Conservation (phyloP, 53 echinoderm and acorn worm genomes). For the Paracentrotus lividus region DNA sequence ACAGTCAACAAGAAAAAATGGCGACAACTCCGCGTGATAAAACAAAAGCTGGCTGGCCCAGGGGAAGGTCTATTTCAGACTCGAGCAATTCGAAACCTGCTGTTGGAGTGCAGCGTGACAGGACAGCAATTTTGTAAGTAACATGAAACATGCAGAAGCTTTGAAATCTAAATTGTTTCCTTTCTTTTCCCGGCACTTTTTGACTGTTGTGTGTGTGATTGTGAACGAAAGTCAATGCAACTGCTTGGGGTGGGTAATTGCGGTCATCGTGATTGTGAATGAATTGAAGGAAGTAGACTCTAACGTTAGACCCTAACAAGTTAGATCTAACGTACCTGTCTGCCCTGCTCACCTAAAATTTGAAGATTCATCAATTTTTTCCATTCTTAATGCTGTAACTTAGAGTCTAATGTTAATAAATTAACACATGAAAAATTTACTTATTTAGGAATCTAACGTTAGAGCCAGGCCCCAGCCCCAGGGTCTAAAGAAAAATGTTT, state of each 20-base stretch:
- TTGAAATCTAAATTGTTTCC: not conserved
- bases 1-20: slow-evolving; percentile 51
- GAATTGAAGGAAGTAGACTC: too few species aligned
- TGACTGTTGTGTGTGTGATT: not conserved
- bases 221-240: not conserved
- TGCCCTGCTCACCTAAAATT: too few species aligned
- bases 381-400: too few species aligned
- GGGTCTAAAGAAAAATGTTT: too few species aligned
- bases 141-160: not conserved
- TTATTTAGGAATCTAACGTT: too few species aligned
- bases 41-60: slow-evolving; percentile 59
- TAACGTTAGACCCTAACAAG: too few species aligned
- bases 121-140: slow-evolving; percentile 93
- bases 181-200: not conserved
- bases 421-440: too few species aligned
- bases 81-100: slow-evolving; percentile 34
- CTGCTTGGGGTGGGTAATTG: not conserved
- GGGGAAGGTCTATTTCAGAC: slow-evolving; percentile 46
- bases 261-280: not conserved
- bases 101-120: slow-evolving; percentile 83
- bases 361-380: too few species aligned
- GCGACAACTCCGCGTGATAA: slow-evolving; percentile 60
- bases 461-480: too few species aligned
- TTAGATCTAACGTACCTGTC: too few species aligned
- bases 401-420: too few species aligned